phyloP scores from a whole-genome alignment of 2,888 invertebrate species.

The Podabrus alpinus region DNA sequence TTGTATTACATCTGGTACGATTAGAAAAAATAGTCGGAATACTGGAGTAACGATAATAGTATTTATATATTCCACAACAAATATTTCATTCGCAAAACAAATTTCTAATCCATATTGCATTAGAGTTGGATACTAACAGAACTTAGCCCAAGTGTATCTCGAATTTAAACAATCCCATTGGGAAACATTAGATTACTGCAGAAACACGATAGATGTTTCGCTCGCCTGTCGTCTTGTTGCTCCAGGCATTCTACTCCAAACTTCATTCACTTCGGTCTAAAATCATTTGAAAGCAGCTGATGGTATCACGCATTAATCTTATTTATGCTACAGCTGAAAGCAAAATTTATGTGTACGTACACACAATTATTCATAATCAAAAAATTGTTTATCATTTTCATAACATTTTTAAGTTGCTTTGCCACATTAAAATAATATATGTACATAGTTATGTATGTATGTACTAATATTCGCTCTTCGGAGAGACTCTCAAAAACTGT shows the following conservation, averaged over 20 bases:
- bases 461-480: not conserved
- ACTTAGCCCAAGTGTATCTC: conserved; percentile 24
- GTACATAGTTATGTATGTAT: too few species aligned
- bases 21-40: not conserved
- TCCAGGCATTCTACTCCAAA: conserved; percentile 26
- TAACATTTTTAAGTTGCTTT: not conserved
- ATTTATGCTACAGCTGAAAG: conserved; percentile 5
- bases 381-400: not conserved
- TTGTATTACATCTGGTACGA: not conserved
- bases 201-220: conserved; percentile 27
- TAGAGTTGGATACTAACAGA: conserved; percentile 15
- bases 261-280: conserved; percentile 27
- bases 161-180: conserved; percentile 26
- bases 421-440: not conserved
- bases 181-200: conserved; percentile 29
- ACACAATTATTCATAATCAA: not conserved
- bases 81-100: not conserved
- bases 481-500: too few species aligned
- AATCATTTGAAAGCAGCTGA: conserved; percentile 27
- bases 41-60: not conserved
- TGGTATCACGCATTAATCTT: conserved; percentile 27
- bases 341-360: conserved; percentile 1
- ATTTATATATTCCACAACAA: not conserved
- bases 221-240: conserved; percentile 26
- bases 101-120: conserved; percentile 2